Base-by-base conservation (phyloP, 2,797 vertebrate species). In the Varecia variegata region DNA sequence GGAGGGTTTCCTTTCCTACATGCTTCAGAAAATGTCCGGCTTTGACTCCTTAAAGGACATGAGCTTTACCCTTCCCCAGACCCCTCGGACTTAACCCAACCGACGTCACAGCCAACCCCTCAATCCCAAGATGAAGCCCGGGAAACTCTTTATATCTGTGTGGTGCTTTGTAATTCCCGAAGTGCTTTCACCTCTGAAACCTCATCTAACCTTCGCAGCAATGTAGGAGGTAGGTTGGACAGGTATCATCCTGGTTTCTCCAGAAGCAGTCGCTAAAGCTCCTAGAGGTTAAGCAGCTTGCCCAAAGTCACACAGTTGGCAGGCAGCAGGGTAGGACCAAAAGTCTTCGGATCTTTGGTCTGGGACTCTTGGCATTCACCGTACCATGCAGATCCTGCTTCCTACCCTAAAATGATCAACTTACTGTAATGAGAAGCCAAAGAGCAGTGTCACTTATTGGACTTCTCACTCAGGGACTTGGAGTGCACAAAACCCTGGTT, bases 41-140 rank as follows among this genome's bases (percentile, higher is more conserved):
- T 93, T 93, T 60, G n/a, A 62, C 50, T 79, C 73, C 32, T 65
- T 90, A 25, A 18, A 83, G 84, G 56, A 35, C 5, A 14, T 0
- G 27, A 70, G 40, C 30, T 70, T 84, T 74, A 35, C 11, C 30
- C 23, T 54, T 40, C 7, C 54, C 56, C 8, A 32, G 40, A 38
- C 1, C 23, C 9, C 45, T 95, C 68, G 73, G 7, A 70, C 45
- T 52, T n/a, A 71, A 94, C 18, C 21, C 32, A 43, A 7, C 11
- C 14, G 25, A 45, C 4, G 2, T 47, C 40, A 77, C 0, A 13
- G 27, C 68, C 23, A 52, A n/a, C 0, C 25, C 11, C 17, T 35
- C 38, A 14, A 27, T 9, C 12, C 71, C 54, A 77, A 47, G 68
- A 50, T 10, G 20, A 68, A 85, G 6, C 5, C 54, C 58, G 27